Percentiles rank a stretch among this genome's conserved stretches.
Conservation (phyloP, 2,888 invertebrate genomes). For the Branchellion lobata region DNA sequence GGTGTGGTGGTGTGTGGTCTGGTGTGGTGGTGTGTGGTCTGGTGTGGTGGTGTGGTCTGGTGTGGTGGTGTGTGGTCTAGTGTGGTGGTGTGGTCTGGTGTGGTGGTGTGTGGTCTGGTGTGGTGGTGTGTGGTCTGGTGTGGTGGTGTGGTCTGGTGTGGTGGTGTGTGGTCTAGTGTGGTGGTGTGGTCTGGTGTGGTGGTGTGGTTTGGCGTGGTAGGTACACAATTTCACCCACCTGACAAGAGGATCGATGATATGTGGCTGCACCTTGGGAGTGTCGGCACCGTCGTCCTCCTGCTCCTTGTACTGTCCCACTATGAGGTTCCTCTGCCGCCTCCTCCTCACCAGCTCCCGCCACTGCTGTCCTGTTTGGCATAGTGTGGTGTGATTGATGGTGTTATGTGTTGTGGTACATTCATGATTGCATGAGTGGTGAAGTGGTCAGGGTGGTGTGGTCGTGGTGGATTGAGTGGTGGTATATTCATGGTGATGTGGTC, state of each 20-base stretch:
- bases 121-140: too few species aligned
- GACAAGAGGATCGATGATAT: background rate
- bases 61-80: too few species aligned
- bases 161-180: too few species aligned
- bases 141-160: too few species aligned
- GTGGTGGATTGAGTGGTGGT: too few species aligned
- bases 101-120: too few species aligned
- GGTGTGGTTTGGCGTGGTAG: too few species aligned
- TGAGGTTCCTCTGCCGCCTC: slow-evolving; percentile 13
- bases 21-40: background rate
- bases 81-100: too few species aligned
- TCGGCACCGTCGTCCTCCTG: background rate
- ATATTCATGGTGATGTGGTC: background rate
- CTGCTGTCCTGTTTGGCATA: background rate
- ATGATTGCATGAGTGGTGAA: too few species aligned
- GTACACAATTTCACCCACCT: background rate
- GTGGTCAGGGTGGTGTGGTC: too few species aligned
- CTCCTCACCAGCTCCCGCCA: slow-evolving; percentile 37
- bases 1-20: too few species aligned
- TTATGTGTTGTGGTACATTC: background rate
- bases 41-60: background rate
- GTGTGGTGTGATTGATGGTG: background rate
- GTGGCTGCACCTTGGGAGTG: background rate
- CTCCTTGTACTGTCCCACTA: slow-evolving; percentile 37
- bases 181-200: too few species aligned